Evolutionary conservation across 1,140 invertebrate genomes (phyloP), one percentile per base, ranked within the genome.

Genomic region (Heterodera schachtii): DNA sequence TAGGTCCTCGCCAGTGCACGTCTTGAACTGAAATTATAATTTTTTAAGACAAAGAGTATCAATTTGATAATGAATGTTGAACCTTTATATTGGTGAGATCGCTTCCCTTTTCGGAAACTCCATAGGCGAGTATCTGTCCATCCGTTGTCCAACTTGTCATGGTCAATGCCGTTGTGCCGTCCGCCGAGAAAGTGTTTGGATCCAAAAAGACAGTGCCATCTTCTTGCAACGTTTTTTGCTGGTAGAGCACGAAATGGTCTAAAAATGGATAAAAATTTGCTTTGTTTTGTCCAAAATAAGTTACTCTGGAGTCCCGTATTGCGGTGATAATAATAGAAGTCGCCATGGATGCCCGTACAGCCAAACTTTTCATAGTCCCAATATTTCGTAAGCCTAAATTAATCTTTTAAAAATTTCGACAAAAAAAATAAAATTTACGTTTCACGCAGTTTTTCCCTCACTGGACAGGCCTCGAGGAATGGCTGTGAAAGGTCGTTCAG

Each of bases 331-430:
- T 95, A 98, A 90, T 97, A 99, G 90, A 93, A 93, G 80, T 94
- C 91, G 16, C 96, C 96, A 88, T 94, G 92, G 88, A 93, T 93
- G 84, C 92, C 93, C 0, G 96, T 96, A 87, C 94, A 95, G 0
- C 94, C 94, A 91, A 94, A 97, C 91, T 97, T 98, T 49, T 95
- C 95, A 92, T 95, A 98, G 91, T 99, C 94, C 95, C 95, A 98
- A 3, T 98, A 91, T 85, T 96, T 93, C 0, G 94, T 97, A 3
- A 98, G 92, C 80, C 91, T 92, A 82, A 64, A 88, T 86, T 76
- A 21, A 9, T 70, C 67, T n/a, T 16, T 21, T 8, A 70, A 78
- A 31, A 31, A 31, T 31, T 31, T 31, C 31, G 31, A 31, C 31
- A 31, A 31, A 31, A 31, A 31, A 82, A 43, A 7, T 46, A 9